Base-by-base conservation (phyloP, 2,797 vertebrate genomes). In the Mionectes olivaceus region DNA sequence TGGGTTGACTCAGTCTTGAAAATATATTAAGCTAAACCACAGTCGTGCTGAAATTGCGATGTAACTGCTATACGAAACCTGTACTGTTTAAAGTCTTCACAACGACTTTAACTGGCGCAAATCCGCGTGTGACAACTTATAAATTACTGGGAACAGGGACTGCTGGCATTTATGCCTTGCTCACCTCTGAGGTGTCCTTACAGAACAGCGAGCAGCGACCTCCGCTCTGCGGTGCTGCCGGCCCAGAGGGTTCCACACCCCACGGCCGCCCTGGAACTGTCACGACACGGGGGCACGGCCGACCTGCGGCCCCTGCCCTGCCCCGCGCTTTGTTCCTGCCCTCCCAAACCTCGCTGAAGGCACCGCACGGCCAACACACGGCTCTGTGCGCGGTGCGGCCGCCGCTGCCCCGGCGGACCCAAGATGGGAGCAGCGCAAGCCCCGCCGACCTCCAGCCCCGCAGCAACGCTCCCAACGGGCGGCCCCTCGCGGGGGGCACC, bases 121-220 rank as follows among this genome's bases (percentile, higher is more conserved):
- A n/a, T 2, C 41, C 7, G 19, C 1, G 0, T 4, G 63, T 12
- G 71, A 57, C 55, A 65, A 13, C 19, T 19, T 0, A 2, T 0
- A 11, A 32, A 10, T 10, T 2, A 15, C 28, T 2, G 23, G 18
- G 43, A 39, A 24, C 30, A 3, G n/a, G 8, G 67, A 19, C 44
- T 57, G 55, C 14, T 18, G 27, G 30, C 9, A 24, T 37, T 30
- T 12, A 55, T 6, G 75, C 75, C 27, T 11, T 8, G 52, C 67
- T 68, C 83, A 28, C 47, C 82, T 50, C 83, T 1, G n/a, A 76
- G 52, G 35, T 37, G 46, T 27, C 71, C 90, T 53, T 44, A 57
- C 8, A n/a, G 68, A 5, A 5, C 53, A 41, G 43, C 3, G 5
- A 52, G 39, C 71, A n/a, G 56, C 13, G 5, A 28, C 15, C 76